Percentiles rank a stretch among this genome's conserved stretches.
These are phyloP conservation scores for Chironomus riparius DNA, from an alignment of 2,888 invertebrate species.

Conservation along the genomic window DNA sequence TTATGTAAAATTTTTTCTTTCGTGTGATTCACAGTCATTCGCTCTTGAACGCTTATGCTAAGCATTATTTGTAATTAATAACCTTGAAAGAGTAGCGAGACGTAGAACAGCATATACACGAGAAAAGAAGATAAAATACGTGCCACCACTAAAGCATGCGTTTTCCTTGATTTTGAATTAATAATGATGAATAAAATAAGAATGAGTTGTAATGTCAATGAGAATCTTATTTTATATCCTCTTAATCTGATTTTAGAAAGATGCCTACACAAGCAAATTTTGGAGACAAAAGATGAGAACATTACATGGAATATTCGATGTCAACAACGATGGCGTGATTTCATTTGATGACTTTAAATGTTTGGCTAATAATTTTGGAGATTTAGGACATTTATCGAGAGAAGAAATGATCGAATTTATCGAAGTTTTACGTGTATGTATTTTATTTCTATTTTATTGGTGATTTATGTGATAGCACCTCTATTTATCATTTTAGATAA, in stretches of 20 bases:
- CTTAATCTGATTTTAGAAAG: background rate
- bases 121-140: no score
- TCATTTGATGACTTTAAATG: conserved; percentile 73
- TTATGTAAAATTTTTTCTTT: background rate
- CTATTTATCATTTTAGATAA: conserved; percentile 45
- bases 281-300: conserved; percentile 83
- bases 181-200: no score
- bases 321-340: conserved; percentile 78
- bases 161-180: no score
- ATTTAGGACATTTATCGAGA: conserved; percentile 61
- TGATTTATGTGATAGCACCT: no score
- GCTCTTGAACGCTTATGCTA: background rate
- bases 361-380: conserved; percentile 62
- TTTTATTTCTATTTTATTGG: no score
- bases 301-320: conserved; percentile 69
- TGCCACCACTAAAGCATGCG: no score
- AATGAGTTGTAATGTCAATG: no score
- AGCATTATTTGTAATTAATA: background rate
- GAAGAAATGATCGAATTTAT: conserved; percentile 60
- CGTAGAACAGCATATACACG: background rate
- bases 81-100: background rate
- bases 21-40: background rate
- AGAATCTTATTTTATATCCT: background rate
- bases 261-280: conserved; percentile 46
- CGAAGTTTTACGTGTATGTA: conserved; percentile 56